phyloP scores from a whole-genome alignment of 2,797 vertebrate species.

The Onychomys torridus region DNA sequence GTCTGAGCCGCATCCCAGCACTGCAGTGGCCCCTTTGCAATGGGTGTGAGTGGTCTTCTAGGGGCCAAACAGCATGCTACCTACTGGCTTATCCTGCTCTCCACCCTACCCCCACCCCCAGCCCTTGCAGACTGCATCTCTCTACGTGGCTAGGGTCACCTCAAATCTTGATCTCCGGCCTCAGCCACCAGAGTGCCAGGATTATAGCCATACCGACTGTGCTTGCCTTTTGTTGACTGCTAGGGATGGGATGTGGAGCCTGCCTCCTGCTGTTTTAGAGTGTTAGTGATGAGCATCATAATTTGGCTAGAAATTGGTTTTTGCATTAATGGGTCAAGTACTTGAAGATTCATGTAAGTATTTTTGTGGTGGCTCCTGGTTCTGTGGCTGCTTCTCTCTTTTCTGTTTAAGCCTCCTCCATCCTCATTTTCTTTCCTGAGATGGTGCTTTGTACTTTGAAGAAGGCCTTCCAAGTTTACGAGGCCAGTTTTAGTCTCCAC shows the following conservation, averaged over 20 bases:
- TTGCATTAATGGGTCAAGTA: background rate
- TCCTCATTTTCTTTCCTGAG: background rate
- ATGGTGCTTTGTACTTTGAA: constrained; percentile 17
- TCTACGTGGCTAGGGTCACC: background rate
- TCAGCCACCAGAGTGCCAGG: background rate
- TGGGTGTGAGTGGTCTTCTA: background rate
- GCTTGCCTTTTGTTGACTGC: background rate
- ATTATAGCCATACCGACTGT: background rate
- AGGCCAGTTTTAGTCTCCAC: background rate
- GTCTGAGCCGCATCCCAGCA: background rate
- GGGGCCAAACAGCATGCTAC: background rate
- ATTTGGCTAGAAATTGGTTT: background rate
- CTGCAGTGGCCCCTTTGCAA: background rate
- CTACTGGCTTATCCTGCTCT: background rate
- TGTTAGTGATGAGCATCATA: background rate
- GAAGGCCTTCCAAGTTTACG: constrained; percentile 10
- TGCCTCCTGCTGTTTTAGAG: background rate
- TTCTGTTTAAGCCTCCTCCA: background rate
- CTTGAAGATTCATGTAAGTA: background rate
- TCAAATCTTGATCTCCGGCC: background rate
- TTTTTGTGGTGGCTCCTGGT: background rate
- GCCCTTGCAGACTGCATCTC: background rate
- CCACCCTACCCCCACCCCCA: background rate
- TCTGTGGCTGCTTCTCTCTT: background rate
- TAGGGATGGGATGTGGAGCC: too few relatives aligned